Conservation (phyloP, 2,113 vertebrate species). For the Scartelaos histophorus region DNA sequence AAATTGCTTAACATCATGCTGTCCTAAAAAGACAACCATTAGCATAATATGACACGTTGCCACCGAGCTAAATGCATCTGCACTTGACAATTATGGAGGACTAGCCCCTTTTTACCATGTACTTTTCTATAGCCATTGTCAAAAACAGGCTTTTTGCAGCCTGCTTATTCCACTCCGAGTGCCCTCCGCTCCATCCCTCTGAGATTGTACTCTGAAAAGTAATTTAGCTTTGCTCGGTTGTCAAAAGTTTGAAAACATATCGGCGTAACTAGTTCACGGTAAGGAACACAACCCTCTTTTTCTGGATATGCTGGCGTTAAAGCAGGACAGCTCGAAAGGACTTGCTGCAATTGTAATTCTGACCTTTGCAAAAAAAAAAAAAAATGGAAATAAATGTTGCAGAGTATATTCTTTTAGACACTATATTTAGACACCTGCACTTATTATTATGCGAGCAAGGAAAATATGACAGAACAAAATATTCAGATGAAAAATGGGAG, state of each 20-base stretch:
- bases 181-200: constrained; percentile 44
- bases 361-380: background rate
- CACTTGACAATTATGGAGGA: background rate
- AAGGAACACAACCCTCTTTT: constrained; percentile 37
- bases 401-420: constrained; percentile 21
- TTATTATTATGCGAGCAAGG: constrained; percentile 26
- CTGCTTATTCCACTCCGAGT: constrained; percentile 32
- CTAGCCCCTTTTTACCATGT: constrained; percentile 9
- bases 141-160: constrained; percentile 28
- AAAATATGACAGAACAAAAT: constrained; percentile 18
- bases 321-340: constrained; percentile 12
- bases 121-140: constrained; percentile 15
- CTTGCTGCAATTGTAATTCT: constrained; percentile 10
- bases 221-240: constrained; percentile 44
- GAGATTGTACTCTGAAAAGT: constrained; percentile 38
- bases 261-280: constrained; percentile 20
- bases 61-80: background rate
- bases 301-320: constrained; percentile 7
- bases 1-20: constrained; percentile 28
- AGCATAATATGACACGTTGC: constrained; percentile 10
- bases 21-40: constrained; percentile 26
- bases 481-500: constrained; percentile 25
- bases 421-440: constrained; percentile 29
- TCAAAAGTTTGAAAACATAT: constrained; percentile 44
- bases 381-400: constrained; percentile 15